A percentile compares a stretch with the other conserved stretches of the same genome.
These are phyloP conservation scores for Dryocosmus kuriphilus DNA, from an alignment of 2,888 invertebrate species.

Conservation along the genomic window DNA sequence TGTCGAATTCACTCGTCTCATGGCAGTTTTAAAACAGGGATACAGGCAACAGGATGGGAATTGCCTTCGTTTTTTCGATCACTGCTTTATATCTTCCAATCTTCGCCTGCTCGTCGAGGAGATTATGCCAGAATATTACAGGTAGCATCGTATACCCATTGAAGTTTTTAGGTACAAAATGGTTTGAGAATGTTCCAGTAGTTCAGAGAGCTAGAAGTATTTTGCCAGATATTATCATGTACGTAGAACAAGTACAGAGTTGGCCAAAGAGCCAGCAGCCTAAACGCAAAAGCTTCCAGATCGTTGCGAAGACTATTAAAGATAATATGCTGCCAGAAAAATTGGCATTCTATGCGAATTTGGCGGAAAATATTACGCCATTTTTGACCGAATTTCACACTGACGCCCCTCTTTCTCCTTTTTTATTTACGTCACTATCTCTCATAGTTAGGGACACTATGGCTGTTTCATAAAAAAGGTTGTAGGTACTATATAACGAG, in stretches of 20 bases:
- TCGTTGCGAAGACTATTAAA: conserved; percentile 39
- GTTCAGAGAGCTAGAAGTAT: conserved; percentile 45
- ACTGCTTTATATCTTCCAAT: conserved; percentile 64
- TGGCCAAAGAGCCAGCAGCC: conserved; percentile 43
- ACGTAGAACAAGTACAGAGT: conserved; percentile 44
- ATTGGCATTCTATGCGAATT: too few species aligned
- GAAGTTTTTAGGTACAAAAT: conserved; percentile 60
- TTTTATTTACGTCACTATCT: too few species aligned
- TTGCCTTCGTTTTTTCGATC: conserved; percentile 58
- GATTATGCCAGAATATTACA: conserved; percentile 37
- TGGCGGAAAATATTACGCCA: too few species aligned
- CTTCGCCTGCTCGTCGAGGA: conserved; percentile 55
- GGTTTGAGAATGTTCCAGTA: conserved; percentile 58
- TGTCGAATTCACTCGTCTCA: too few species aligned
- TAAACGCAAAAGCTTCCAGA: conserved; percentile 50
- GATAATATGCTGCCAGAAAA: conserved; percentile 49
- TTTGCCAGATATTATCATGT: conserved; percentile 45
- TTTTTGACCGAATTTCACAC: too few species aligned
- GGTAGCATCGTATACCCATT: conserved; percentile 53
- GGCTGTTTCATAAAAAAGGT: conserved; percentile 41
- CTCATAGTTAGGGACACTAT: conserved; percentile 38
- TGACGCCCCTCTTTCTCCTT: too few species aligned
- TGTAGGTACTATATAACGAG: conserved; percentile 38
- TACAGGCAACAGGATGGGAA: conserved; percentile 56
- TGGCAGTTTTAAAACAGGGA: not conserved